Percentiles rank a stretch among this genome's conserved stretches.
These are phyloP conservation scores for Tipula lateralis DNA, from an alignment of 2,888 invertebrate species.

Conservation along the genomic window DNA sequence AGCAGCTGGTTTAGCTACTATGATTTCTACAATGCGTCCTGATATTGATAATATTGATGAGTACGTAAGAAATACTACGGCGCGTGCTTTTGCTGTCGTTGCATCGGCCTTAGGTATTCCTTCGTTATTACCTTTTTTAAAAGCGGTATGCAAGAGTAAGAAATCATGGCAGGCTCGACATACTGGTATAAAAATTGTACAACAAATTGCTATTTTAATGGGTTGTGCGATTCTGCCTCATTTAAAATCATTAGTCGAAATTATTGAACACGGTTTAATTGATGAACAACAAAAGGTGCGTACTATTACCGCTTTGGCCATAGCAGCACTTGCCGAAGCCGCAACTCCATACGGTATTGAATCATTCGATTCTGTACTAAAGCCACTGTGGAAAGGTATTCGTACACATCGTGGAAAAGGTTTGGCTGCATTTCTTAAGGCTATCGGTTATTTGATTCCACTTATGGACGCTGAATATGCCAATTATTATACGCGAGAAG, in stretches of 20 bases:
- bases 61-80: conserved; percentile 98
- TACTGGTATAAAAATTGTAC: conserved; percentile 99
- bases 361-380: conserved; percentile 98
- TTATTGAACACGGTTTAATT: conserved; percentile 96
- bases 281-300: conserved; percentile 99
- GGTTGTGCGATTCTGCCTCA: conserved; percentile 99
- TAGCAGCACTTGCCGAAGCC: conserved; percentile 97
- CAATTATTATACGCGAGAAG: conserved; percentile 98
- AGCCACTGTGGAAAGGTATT: conserved; percentile 99
- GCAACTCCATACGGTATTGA: conserved; percentile 99
- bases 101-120: conserved; percentile 98
- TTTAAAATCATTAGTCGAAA: conserved; percentile 95
- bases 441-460: conserved; percentile 98
- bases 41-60: conserved; percentile 99
- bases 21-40: conserved; percentile 99
- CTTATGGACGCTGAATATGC: conserved; percentile 99
- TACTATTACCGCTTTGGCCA: conserved; percentile 96
- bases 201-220: conserved; percentile 99
- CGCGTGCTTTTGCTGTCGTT: conserved; percentile 99
- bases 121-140: conserved; percentile 92
- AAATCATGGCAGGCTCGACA: conserved; percentile 99
- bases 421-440: conserved; percentile 97
- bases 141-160: conserved; percentile 98
- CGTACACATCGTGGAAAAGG: conserved; percentile 87
- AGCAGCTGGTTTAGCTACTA: conserved; percentile 97